Evolutionary conservation across 2,797 vertebrate species (phyloP).

Genomic region (Apogon talboti): DNA sequence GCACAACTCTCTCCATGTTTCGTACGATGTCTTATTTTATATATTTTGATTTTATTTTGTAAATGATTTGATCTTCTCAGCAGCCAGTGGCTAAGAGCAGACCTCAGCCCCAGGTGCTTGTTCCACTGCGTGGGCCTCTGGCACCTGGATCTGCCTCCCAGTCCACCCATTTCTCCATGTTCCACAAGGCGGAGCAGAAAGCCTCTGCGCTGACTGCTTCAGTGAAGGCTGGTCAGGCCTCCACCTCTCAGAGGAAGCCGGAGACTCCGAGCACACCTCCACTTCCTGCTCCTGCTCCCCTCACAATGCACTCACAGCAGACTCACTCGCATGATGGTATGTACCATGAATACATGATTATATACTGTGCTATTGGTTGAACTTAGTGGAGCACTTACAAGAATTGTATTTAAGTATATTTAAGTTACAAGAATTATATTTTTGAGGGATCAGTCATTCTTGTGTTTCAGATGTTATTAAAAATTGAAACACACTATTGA

Average conservation of each 20-base stretch:
- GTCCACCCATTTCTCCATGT: slow-evolving; percentile 32
- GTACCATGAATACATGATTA: slow-evolving; percentile 13
- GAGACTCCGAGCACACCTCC: slow-evolving; percentile 23
- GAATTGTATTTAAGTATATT: background rate
- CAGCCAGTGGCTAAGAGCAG: slow-evolving; percentile 62
- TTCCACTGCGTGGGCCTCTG: slow-evolving; percentile 67
- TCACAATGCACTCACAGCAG: slow-evolving; percentile 33
- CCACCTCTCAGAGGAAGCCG: slow-evolving; percentile 58
- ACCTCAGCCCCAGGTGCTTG: slow-evolving; percentile 73
- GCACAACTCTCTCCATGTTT: background rate
- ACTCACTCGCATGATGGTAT: slow-evolving; percentile 70
- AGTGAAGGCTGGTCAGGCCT: slow-evolving; percentile 72
- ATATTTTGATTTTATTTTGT: too few species aligned
- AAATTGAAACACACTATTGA: too few species aligned
- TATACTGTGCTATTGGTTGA: too few species aligned
- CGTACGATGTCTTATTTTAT: background rate
- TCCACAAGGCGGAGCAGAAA: slow-evolving; percentile 67
- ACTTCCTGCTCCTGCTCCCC: slow-evolving; percentile 9
- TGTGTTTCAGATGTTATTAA: too few species aligned
- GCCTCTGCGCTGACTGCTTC: slow-evolving; percentile 63
- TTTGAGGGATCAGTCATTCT: too few species aligned
- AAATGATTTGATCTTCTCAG: background rate
- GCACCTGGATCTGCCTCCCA: slow-evolving; percentile 38
- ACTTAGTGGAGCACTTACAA: too few species aligned
- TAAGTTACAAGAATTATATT: background rate